Evolutionary conservation across 2,113 vertebrate species (phyloP).

Genomic region (Leucosticte australis): DNA sequence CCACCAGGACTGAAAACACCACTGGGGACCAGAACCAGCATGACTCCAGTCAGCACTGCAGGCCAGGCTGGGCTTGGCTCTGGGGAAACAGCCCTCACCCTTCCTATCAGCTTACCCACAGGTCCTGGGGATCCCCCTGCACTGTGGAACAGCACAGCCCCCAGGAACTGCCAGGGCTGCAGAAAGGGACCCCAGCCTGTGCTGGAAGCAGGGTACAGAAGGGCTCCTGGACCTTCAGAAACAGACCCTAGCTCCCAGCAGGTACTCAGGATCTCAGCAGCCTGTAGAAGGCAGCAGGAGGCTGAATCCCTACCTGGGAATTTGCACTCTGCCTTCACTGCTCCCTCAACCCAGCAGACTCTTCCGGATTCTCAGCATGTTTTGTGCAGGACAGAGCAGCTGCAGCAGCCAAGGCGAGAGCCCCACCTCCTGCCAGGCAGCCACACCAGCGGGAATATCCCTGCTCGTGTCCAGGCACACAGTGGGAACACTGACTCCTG

Average conservation of each 20-base stretch:
- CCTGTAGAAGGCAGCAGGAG: neutral
- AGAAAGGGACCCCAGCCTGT: neutral
- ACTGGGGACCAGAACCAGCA: too few species aligned
- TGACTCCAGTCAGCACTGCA: neutral
- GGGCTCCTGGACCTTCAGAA: neutral
- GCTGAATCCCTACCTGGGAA: neutral
- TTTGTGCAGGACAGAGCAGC: neutral
- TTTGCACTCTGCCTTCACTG: neutral
- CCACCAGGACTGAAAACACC: neutral
- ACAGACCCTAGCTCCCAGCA: neutral
- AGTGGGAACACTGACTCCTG: fast-evolving
- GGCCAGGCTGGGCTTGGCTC: neutral
- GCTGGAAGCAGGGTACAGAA: neutral
- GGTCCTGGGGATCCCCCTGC: neutral
- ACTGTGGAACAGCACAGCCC: neutral
- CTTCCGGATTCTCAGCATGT: neutral
- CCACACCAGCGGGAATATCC: neutral
- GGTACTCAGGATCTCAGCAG: neutral
- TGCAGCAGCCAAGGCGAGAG: neutral
- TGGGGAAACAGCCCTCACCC: neutral
- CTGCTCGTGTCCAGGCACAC: fast-evolving
- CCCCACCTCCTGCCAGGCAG: neutral
- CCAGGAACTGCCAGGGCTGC: fast-evolving
- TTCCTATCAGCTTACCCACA: neutral
- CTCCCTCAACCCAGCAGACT: neutral